A percentile compares a stretch with the other conserved stretches of the same genome.
Evolutionary conservation across 2,888 invertebrate species (phyloP).

Genomic region (Lysandra coridon): DNA sequence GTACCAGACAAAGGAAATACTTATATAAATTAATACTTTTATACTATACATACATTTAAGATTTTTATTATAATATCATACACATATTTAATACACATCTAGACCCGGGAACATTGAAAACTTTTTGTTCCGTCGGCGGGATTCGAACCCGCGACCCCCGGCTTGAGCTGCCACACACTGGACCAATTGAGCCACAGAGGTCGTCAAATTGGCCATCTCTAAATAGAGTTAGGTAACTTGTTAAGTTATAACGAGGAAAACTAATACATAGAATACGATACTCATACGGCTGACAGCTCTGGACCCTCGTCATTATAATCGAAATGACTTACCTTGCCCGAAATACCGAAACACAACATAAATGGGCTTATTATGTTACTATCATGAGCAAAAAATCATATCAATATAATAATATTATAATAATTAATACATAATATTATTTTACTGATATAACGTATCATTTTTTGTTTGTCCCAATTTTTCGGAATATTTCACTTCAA

Average conservation of each 20-base stretch:
- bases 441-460: neutral
- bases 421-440: neutral
- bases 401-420: neutral
- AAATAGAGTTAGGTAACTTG: constrained; percentile 5
- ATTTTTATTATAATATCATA: too few species aligned
- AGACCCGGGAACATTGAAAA: too few species aligned
- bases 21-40: too few species aligned
- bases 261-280: neutral
- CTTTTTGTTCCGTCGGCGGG: too few species aligned
- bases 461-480: neutral
- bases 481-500: neutral
- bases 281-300: neutral
- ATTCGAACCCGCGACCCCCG: too few species aligned
- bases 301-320: constrained; percentile 21
- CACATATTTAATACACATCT: too few species aligned
- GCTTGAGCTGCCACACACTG: too few species aligned
- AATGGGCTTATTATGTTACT: neutral
- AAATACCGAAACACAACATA: neutral
- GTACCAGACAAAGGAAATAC: too few species aligned
- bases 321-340: constrained; percentile 1
- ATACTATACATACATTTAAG: too few species aligned
- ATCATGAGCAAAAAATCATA: neutral
- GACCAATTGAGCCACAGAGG: too few species aligned
- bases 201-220: neutral
- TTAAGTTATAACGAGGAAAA: constrained; percentile 11